Conservation (phyloP, 2,797 vertebrate genomes). For the Sebastes dallii region DNA sequence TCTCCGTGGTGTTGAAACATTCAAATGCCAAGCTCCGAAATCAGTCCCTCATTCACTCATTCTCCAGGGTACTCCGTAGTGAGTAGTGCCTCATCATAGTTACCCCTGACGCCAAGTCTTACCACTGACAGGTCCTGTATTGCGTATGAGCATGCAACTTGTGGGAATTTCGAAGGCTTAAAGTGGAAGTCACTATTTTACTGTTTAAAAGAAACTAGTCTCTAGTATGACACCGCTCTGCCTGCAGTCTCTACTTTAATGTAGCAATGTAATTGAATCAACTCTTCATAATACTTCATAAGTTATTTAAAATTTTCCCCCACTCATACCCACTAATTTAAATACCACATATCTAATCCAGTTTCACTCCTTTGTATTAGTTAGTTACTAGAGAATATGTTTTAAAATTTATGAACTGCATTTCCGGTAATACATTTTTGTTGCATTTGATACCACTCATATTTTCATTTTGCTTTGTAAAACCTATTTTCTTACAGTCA, state of each 20-base stretch:
- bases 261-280: neutral
- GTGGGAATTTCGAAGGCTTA: neutral
- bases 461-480: neutral
- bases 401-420: neutral
- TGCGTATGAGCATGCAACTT: neutral
- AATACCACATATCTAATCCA: neutral
- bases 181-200: neutral
- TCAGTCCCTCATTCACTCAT: conserved; percentile 15
- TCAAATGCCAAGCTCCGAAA: conserved; percentile 10
- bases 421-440: neutral
- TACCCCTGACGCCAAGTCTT: conserved; percentile 5
- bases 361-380: neutral
- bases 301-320: neutral
- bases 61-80: neutral
- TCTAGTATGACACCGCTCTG: neutral
- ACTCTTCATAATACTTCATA: neutral
- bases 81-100: conserved; percentile 16
- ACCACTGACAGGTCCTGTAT: neutral
- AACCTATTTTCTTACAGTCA: neutral
- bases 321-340: neutral
- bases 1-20: conserved; percentile 53
- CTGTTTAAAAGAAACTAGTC: neutral
- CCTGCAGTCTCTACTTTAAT: neutral
- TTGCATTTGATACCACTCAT: neutral
- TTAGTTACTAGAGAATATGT: neutral